Conservation (phyloP, 1,140 invertebrate genomes). For the Gryon sp. region DNA sequence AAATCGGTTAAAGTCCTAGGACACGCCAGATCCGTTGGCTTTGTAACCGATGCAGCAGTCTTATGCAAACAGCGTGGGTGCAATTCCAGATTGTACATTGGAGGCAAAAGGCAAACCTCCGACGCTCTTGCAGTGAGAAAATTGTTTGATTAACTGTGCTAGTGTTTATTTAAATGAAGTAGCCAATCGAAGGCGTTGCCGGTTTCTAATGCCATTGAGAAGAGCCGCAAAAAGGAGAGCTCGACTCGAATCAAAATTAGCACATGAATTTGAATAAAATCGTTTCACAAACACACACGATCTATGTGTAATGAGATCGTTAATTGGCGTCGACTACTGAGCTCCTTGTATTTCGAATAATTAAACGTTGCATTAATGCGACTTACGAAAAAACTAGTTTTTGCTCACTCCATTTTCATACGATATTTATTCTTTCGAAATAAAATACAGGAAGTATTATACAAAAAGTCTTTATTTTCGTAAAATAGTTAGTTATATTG, state of each 20-base stretch:
- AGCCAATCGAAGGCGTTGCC: constrained; percentile 29
- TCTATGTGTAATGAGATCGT: constrained; percentile 18
- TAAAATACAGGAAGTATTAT: too few relatives aligned
- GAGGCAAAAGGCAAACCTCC: constrained; percentile 10
- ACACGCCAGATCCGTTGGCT: constrained; percentile 62
- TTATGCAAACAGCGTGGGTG: constrained; percentile 65
- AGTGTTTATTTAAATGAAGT: constrained; percentile 48
- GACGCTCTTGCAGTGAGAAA: constrained; percentile 8
- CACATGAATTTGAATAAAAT: constrained; percentile 37
- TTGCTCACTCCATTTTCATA: too few relatives aligned
- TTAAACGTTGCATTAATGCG: too few relatives aligned
- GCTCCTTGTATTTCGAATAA: too few relatives aligned
- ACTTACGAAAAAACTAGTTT: too few relatives aligned
- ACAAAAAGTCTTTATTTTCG: too few relatives aligned
- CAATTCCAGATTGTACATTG: constrained; percentile 36
- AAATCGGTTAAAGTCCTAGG: constrained; percentile 75
- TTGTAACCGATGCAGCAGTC: constrained; percentile 36
- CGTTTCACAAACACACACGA: background rate
- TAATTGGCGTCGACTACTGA: constrained; percentile 6
- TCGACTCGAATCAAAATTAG: constrained; percentile 31
- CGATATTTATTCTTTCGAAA: too few relatives aligned
- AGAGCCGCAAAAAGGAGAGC: too few relatives aligned
- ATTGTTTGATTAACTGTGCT: constrained; percentile 48
- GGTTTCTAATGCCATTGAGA: constrained; percentile 27
- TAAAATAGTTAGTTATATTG: too few relatives aligned